A percentile compares a stretch with the other conserved stretches of the same genome.
Conservation (phyloP, 2,113 vertebrate species). For the Corythornis vintsioides region DNA sequence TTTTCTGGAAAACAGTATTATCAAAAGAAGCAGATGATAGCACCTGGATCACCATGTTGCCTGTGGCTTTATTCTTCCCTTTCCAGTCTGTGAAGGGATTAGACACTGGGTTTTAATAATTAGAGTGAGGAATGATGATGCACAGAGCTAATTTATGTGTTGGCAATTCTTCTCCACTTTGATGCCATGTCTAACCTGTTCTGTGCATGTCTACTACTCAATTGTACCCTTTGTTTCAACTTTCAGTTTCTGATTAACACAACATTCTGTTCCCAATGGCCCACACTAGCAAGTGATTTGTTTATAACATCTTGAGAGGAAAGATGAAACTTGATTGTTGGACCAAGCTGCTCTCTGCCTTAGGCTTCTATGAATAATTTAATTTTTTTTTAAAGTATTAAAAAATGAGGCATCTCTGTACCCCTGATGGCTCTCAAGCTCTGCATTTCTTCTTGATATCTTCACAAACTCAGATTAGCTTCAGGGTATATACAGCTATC, state of each 20-base stretch:
- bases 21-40: not conserved
- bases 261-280: not conserved
- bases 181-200: not conserved
- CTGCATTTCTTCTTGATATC: not conserved
- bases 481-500: not conserved
- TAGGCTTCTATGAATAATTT: not conserved
- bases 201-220: not conserved
- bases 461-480: not conserved
- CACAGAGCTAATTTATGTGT: not conserved
- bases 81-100: not conserved
- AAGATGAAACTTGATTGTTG: not conserved
- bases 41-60: not conserved
- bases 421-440: not conserved
- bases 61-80: not conserved
- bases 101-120: not conserved
- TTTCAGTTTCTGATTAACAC: not conserved
- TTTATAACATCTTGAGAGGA: not conserved
- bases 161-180: not conserved
- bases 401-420: not conserved
- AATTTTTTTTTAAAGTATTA: not conserved
- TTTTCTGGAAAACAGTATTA: not conserved
- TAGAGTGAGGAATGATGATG: not conserved
- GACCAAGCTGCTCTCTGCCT: not conserved
- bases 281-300: not conserved
- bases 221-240: not conserved